Conservation (phyloP, 2,888 invertebrate genomes). For the Iselma pallidipennis region DNA sequence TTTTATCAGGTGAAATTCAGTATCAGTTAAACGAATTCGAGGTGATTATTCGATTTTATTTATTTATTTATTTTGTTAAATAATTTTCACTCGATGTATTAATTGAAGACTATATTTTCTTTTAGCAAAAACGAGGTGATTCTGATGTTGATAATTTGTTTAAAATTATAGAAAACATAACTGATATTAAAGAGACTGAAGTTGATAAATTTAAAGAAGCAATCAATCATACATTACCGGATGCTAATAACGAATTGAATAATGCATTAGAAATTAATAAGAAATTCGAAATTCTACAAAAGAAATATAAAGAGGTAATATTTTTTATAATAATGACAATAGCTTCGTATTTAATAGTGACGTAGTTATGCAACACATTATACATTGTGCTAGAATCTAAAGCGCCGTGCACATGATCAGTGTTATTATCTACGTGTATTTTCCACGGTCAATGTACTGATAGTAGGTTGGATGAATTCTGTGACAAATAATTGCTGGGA, state of each 20-base stretch:
- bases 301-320: slow-evolving; percentile 61
- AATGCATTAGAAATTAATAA: slow-evolving; percentile 67
- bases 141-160: slow-evolving; percentile 80
- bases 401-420: no score
- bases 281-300: slow-evolving; percentile 64
- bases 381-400: not conserved
- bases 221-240: slow-evolving; percentile 64
- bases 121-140: slow-evolving; percentile 75
- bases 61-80: slow-evolving; percentile 29
- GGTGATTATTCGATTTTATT: slow-evolving; percentile 58
- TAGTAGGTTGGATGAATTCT: no score
- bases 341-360: not conserved
- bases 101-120: no score
- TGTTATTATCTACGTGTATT: no score
- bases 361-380: slow-evolving; percentile 2
- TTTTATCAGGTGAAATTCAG: slow-evolving; percentile 84
- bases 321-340: not conserved
- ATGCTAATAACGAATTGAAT: slow-evolving; percentile 67
- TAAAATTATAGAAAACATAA: slow-evolving; percentile 73
- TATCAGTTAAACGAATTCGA: slow-evolving; percentile 85
- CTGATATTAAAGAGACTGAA: slow-evolving; percentile 76
- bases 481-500: no score
- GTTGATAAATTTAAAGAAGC: slow-evolving; percentile 68
- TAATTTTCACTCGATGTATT: slow-evolving; percentile 1
- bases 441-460: not conserved